Evolutionary conservation across 2,888 invertebrate genomes (phyloP), one percentile per base, ranked within the genome.

Genomic region (Zele albiditarsus): DNA sequence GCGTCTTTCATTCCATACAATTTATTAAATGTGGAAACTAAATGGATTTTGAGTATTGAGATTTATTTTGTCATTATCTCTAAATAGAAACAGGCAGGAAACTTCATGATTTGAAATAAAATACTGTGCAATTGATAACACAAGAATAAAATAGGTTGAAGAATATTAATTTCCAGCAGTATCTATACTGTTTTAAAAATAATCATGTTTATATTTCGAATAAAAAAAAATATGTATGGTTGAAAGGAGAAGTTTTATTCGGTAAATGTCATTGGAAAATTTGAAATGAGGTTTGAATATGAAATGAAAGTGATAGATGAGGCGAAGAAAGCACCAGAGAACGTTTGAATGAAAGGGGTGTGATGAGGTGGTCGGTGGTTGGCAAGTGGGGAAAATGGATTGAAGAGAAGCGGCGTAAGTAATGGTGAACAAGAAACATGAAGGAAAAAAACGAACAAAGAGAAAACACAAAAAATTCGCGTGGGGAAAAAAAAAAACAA

Each of bases 361-460:
- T 58, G 28, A 46, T 31, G 71, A 57, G 23, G 23, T 16, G 20
- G 63, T 8, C 20, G 10, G 38, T 12, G 23, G 65, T 42, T 42
- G 27, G 42, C n/a, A 38, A 38, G 38, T 27, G 62, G 12, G 12
- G 28, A 25, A 16, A 49, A 27, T 10, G 65, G 33, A 65, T 58
- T 12, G 16, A 63, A 46, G 31, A 71, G 60, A 75, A 42, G 63
- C 53, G 10, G 23, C 25, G 67, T 42, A 62, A 38, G 71, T 69
- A 78, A 78, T 77, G 66, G 60, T 60, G 58, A 66, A 69, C 67
- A 57, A 66, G 62, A 73, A 77, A 71, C 42, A 75, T 67, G 75
- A 46, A 20, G n/a, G 12, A 42, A 20, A 23, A n/a, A 53, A 53
- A 53, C n/a, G 71, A 76, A 72, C 66, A 74, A 71, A 53, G 12